Percentiles rank a stretch among this genome's conserved stretches.
Conservation (phyloP, 2,888 invertebrate genomes). For the Sinodicranocentrus sp. region DNA sequence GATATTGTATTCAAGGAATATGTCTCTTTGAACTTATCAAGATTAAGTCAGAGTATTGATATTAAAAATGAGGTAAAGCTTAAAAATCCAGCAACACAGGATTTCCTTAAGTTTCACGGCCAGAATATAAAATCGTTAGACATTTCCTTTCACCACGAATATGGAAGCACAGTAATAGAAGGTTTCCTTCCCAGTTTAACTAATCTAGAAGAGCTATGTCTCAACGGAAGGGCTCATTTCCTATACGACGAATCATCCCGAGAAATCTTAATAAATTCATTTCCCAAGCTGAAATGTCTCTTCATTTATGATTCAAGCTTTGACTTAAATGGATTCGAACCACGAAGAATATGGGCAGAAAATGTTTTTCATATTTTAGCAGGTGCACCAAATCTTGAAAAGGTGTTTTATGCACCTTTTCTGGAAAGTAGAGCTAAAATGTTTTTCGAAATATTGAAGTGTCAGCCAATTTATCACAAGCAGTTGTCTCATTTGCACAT, state of each 20-base stretch:
- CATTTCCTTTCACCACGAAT: conserved; percentile 65
- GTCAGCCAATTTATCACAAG: conserved; percentile 32
- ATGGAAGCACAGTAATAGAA: conserved; percentile 31
- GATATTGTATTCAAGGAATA: conserved; percentile 15
- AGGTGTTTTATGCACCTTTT: conserved; percentile 62
- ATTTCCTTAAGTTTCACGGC: conserved; percentile 52
- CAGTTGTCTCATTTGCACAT: conserved; percentile 58
- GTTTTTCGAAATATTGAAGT: conserved; percentile 60
- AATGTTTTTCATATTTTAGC: conserved; percentile 61
- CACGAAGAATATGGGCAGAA: conserved; percentile 60
- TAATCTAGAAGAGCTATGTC: conserved; percentile 59
- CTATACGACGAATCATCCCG: conserved; percentile 45
- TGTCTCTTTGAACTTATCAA: not conserved
- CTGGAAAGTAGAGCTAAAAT: conserved; percentile 58
- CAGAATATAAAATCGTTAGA: conserved; percentile 49
- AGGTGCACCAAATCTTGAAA: conserved; percentile 43
- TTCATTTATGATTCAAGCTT: conserved; percentile 67
- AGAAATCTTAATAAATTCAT: conserved; percentile 23
- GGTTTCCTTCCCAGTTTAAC: conserved; percentile 36
- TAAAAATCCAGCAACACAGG: conserved; percentile 21
- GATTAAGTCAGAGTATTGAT: conserved; percentile 48
- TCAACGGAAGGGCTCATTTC: conserved; percentile 63
- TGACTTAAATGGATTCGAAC: conserved; percentile 57
- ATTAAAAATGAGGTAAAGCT: conserved; percentile 52
- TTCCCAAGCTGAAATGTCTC: conserved; percentile 53